Base-by-base conservation (phyloP, 92 coral and sea anemone species). In the Porites cylindrica region DNA sequence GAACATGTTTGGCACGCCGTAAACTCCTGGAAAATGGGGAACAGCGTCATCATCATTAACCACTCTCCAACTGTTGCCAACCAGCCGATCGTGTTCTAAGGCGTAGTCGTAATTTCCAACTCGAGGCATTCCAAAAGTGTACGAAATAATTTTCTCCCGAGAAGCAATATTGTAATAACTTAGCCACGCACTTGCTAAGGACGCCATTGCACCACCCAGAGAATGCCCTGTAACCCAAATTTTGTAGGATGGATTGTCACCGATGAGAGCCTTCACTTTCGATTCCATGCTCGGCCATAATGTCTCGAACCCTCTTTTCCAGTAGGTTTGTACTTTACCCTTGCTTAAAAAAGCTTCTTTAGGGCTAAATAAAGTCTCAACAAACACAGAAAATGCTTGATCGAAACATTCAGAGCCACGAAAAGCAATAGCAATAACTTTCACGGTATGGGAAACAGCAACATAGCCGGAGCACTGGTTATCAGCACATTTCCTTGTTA, bases 311-410 rank as follows among this genome's bases (percentile, higher is more conserved):
- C 81, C 91, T 81, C 87, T 81, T 54, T 81, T 72, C 91, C 90
- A 87, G 85, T 87, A 87, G 73, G 80, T 58, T 78, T 91, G 94
- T 62, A 91, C 94, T 59, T 91, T 77, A 20, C 94, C 94, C 16
- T 83, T 81, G 75, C 11, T 38, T 32, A 71, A 70, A 85, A 91
- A 91, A 0, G 59, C 8, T 26, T 9, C 21, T 56, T 82, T 92
- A 11, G 95, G 95, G 7, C 62, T 32, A 8, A 18, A 8, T 16
- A 92, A 72, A 23, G 70, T 53, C 14, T 79, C 85, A 18, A 90
- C 26, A n/a, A 76, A 78, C 17, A 62, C 78, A 0, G 6, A 13
- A 12, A 86, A 63, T 1, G 77, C 88, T 79, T 92, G 93, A 7
- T 23, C 77, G 47, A 77, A 54, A 66, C 79, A 53, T 50, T 50